Conservation (phyloP, 2,113 vertebrate genomes). For the Bos javanicus region DNA sequence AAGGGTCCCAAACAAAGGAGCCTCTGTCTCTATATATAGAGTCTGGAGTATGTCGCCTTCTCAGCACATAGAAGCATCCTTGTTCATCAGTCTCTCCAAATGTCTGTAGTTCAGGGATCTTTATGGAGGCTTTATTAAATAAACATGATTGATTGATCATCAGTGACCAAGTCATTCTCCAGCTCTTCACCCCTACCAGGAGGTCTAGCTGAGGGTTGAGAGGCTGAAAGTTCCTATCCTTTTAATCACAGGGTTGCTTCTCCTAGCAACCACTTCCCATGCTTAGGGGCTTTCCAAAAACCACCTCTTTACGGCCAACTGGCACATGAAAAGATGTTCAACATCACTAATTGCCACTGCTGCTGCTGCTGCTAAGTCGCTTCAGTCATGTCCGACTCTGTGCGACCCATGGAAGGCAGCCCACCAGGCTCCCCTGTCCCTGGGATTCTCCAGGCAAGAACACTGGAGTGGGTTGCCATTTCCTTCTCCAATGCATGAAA, state of each 20-base stretch:
- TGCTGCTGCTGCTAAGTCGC: too few relatives aligned
- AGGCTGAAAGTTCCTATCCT: background rate
- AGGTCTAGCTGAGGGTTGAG: background rate
- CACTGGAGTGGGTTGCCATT: too few relatives aligned
- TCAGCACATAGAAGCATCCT: background rate
- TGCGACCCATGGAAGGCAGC: too few relatives aligned
- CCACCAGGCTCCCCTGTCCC: too few relatives aligned
- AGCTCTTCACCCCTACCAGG: background rate
- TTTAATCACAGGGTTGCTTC: background rate
- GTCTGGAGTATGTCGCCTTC: background rate
- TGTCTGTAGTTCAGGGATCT: background rate
- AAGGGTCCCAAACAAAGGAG: background rate
- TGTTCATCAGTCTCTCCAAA: background rate
- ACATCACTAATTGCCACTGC: background rate
- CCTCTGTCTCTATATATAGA: background rate
- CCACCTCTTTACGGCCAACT: background rate
- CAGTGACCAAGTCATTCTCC: background rate
- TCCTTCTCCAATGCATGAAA: too few relatives aligned
- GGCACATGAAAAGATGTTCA: background rate
- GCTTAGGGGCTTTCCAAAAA: background rate
- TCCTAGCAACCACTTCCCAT: background rate
- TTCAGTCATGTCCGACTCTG: too few relatives aligned
- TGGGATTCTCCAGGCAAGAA: too few relatives aligned
- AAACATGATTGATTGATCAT: background rate
- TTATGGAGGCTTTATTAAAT: background rate